Evolutionary conservation across 2,113 vertebrate species (phyloP).

Genomic region (Nerophis ophidion): DNA sequence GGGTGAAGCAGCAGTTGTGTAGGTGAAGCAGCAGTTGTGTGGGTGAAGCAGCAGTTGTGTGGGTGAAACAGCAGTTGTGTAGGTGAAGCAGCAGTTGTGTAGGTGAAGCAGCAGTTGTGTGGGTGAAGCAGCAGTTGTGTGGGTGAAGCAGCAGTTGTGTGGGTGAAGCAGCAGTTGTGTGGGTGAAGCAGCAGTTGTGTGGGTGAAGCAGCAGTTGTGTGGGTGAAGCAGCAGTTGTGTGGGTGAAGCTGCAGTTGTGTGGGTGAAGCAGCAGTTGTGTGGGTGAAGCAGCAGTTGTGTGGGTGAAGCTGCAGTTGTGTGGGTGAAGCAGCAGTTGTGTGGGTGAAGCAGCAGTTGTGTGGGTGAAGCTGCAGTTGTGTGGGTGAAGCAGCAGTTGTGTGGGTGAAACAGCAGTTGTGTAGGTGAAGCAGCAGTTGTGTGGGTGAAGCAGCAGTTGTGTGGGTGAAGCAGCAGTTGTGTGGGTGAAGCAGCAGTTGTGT

Average conservation of each 20-base stretch:
- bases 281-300: constrained; percentile 73
- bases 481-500: constrained; percentile 73
- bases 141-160: constrained; percentile 67
- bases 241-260: no score
- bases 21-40: no score
- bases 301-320: no score
- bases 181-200: constrained; percentile 67
- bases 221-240: constrained; percentile 73
- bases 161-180: constrained; percentile 67
- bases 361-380: no score
- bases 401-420: constrained; percentile 73
- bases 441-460: constrained; percentile 67
- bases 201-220: constrained; percentile 67
- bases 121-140: constrained; percentile 67
- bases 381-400: constrained; percentile 67
- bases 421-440: no score
- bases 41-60: constrained; percentile 67
- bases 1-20: constrained; percentile 73
- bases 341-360: constrained; percentile 73
- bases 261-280: constrained; percentile 67
- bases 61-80: constrained; percentile 67
- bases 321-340: constrained; percentile 67
- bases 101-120: no score
- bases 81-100: constrained; percentile 73
- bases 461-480: constrained; percentile 67